A percentile compares a stretch with the other conserved stretches of the same genome.
Conservation (phyloP, 2,797 vertebrate genomes). For the Knipowitschia caucasica region DNA sequence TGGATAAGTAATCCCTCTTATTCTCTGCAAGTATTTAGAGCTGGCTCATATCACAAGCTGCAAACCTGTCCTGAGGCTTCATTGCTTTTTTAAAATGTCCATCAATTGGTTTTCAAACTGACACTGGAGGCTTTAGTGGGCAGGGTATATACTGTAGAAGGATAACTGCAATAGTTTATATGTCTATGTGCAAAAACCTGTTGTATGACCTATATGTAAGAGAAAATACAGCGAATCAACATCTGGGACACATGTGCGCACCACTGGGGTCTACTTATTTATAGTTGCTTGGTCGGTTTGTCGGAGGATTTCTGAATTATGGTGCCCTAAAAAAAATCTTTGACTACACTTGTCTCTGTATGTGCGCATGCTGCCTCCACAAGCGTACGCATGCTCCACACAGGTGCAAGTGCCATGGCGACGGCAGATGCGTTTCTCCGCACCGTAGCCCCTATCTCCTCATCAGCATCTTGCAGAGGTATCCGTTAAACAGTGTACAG, state of each 20-base stretch:
- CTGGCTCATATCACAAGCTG: conserved; percentile 35
- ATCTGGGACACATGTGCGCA: conserved; percentile 33
- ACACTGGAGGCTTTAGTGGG: conserved; percentile 50
- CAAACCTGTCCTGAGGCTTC: conserved; percentile 58
- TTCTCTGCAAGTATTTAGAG: conserved; percentile 35
- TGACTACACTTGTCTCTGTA: conserved; percentile 24
- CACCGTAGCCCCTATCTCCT: conserved; percentile 46
- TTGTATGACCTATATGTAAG: conserved; percentile 8
- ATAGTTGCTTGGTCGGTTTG: conserved; percentile 22
- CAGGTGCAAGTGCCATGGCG: conserved; percentile 58
- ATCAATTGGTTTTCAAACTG: conserved; percentile 49
- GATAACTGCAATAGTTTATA: conserved; percentile 9
- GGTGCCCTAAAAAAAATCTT: conserved; percentile 10
- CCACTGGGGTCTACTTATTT: conserved; percentile 29
- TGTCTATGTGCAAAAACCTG: conserved; percentile 19
- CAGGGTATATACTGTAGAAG: conserved; percentile 20
- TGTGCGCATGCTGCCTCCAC: conserved; percentile 5
- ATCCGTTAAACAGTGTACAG: conserved; percentile 36
- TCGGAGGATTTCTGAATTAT: conserved; percentile 25
- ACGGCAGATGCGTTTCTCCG: conserved; percentile 31
- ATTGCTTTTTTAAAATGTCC: conserved; percentile 48
- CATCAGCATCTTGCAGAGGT: conserved; percentile 56
- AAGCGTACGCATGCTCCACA: conserved; percentile 17
- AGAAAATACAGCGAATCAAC: conserved; percentile 11
- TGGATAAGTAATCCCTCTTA: too few relatives aligned